Evolutionary conservation across 1,140 invertebrate genomes (phyloP), one percentile per base, ranked within the genome.

Genomic region (Zaprionus tsacasi): DNA sequence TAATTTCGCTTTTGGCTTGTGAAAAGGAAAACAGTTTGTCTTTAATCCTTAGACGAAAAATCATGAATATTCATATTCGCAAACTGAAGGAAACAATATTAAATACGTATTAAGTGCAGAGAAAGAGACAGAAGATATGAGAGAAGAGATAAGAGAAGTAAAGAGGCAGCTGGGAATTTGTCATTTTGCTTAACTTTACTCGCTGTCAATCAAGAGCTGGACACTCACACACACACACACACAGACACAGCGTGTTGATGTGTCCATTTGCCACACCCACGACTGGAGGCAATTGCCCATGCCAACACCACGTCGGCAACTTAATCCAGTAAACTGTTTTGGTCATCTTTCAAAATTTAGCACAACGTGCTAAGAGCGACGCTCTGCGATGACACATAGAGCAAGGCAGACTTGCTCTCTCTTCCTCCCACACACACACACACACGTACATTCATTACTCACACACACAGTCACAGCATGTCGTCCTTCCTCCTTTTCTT

Each of bases 301-400:
- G 27, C 30, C 21, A 27, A n/a, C 67, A 69, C 70, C 67, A 69
- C 70, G n/a, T 15, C n/a, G 7, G n/a, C 40, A 15, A 45, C 40
- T 45, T 45, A 45, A 45, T 76, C 70, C 70, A 70, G 48, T 55
- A 68, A 82, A 82, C 82, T 76, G 69, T 75, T 87, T 87, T 79
- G 76, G 80, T 69, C 83, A 88, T 87, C 83, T 83, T 70, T 88
- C 83, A 87, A 88, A 87, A 78, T 88, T 87, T 79, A 78, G 76
- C 73, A 79, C 69, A 73, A 71, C 52, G 55, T 73, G 69, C 30
- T 64, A 78, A 60, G 60, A 71, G 61, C 70, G 50, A 30, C 61
- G 55, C 36, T 63, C 38, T 15, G 58, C 63, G 81, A 80, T 83
- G 81, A 78, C 78, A 81, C 65, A 82, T 68, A 48, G 63, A 63